Base-by-base conservation (phyloP, 2,888 invertebrate genomes). In the Ptilodon capucinus region DNA sequence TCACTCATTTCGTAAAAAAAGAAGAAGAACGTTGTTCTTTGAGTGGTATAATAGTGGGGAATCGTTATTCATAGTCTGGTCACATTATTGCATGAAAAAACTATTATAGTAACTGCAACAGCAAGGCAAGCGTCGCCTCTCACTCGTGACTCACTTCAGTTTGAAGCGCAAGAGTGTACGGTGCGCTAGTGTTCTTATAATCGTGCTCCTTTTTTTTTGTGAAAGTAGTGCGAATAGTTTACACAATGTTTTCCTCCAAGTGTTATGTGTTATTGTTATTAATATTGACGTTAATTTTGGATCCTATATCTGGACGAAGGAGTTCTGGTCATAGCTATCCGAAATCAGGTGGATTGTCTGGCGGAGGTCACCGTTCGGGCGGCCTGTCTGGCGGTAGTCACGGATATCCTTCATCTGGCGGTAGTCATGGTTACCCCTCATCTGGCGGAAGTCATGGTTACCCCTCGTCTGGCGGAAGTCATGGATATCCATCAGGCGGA, bases 251-350 rank as follows among this genome's bases (percentile, higher is more conserved):
- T 51, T 59, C 64, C 30, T 57, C 63, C 28, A 70, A 70, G 60
- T 76, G 71, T 64, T 71, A 68, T 57, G 63, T 84, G 35, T 63
- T 84, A 48, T 80, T 80, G 49, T 48, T 81, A 42, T 49, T 80
- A 48, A 46, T 81, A 63, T 68, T 66, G 53, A 62, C 65, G 1
- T 51, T 67, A 34, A 41, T 65, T 19, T 62, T 72, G 44, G 62
- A 71, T 40, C 71, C 73, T 34, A 69, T 65, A 54, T 69, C 68
- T 28, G 68, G 72, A 38, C 69, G 73, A 48, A 70, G 48, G 44
- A 64, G 74, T 35, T 64, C 64, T 30, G 62, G 77, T 11, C 79
- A 77, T 51, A 64, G 69, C 44, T 79, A 83, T 59, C 79, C 84
- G 7, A 67, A 63, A 46, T 74, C 76, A 1, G 74, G 75, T n/a